Conservation (phyloP, 2,888 invertebrate species). For the Drosophila testacea region DNA sequence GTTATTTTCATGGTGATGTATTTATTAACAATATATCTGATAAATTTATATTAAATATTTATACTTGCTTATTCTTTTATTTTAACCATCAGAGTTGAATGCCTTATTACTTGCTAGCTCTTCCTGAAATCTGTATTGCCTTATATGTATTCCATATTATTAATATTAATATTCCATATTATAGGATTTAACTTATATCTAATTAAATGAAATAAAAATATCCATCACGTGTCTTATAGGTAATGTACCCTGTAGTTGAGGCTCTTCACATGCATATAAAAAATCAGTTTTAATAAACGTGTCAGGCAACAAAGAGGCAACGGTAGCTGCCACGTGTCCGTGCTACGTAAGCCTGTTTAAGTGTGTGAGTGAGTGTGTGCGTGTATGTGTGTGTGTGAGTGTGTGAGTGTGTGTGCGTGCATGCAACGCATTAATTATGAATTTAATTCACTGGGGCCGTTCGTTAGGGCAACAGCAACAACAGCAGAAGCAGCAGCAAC, state of each 20-base stretch:
- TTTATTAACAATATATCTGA: too few species aligned
- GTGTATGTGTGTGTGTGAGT: constrained; percentile 37
- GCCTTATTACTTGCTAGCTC: too few species aligned
- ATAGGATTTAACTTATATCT: too few species aligned
- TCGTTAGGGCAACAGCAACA: constrained; percentile 48
- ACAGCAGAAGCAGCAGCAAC: constrained; percentile 29
- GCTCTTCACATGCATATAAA: constrained; percentile 25
- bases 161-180: too few species aligned
- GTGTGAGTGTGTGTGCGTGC: constrained; percentile 72
- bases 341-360: constrained; percentile 26
- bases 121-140: too few species aligned
- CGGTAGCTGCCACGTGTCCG: constrained; percentile 73
- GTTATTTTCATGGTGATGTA: too few species aligned
- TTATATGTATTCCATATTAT: too few species aligned
- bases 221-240: constrained; percentile 1
- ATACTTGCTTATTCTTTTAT: too few species aligned
- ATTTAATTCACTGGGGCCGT: constrained; percentile 78
- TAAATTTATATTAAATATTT: too few species aligned
- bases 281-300: constrained; percentile 80
- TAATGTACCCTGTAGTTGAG: constrained; percentile 1
- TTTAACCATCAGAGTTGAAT: too few species aligned
- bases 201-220: neutral
- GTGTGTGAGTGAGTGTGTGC: constrained; percentile 43
- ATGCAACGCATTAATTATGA: constrained; percentile 82
- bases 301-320: constrained; percentile 77